These are phyloP conservation scores for Pseudomyrmex pallidus DNA, from an alignment of 1,140 invertebrate genomes.

Conservation along the genomic window DNA sequence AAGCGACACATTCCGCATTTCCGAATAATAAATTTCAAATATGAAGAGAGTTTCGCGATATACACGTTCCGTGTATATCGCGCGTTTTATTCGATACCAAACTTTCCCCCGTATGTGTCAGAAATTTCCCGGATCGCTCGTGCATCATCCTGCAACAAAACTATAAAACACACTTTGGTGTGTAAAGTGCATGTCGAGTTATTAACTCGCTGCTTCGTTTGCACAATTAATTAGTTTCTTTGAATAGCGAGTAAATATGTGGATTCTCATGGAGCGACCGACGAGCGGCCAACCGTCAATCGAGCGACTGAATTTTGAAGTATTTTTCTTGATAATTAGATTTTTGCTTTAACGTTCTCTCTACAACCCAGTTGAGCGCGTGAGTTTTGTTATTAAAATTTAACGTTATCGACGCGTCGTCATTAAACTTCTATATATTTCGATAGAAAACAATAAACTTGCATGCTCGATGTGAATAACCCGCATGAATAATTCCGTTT, in stretches of 20 bases:
- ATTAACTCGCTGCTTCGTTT: conserved; percentile 43
- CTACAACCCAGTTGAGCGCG: background rate
- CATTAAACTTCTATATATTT: conserved; percentile 14
- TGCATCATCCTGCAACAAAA: conserved; percentile 14
- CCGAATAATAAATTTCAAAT: background rate
- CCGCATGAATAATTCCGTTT: conserved; percentile 33
- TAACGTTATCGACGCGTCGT: background rate
- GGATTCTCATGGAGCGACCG: background rate
- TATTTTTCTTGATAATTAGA: conserved; percentile 2
- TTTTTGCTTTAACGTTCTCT: background rate
- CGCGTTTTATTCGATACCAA: conserved; percentile 20
- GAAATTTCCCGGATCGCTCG: conserved; percentile 30
- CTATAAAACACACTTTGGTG: conserved; percentile 28
- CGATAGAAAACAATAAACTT: conserved; percentile 1
- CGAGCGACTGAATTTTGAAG: conserved; percentile 3
- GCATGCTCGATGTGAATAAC: conserved; percentile 38
- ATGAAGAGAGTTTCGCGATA: background rate
- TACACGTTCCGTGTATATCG: background rate
- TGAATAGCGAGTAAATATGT: conserved; percentile 21
- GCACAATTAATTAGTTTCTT: conserved; percentile 40
- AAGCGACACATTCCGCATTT: background rate
- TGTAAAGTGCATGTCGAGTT: conserved; percentile 22
- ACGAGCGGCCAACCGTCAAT: background rate
- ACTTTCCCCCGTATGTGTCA: background rate
- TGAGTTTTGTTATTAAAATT: background rate